Base-by-base conservation (phyloP, 2,888 invertebrate genomes). In the Parnassius apollo region DNA sequence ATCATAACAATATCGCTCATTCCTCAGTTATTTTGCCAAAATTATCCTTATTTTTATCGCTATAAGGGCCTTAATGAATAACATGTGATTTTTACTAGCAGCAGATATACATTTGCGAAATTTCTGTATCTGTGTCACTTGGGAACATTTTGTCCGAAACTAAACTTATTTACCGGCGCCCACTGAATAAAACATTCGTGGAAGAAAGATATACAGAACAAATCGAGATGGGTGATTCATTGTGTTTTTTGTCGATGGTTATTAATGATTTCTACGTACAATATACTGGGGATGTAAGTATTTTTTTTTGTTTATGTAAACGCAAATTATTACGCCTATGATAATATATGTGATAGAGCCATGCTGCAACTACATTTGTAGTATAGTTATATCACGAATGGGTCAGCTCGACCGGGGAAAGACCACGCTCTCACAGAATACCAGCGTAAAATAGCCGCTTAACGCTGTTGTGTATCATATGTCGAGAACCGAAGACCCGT, bases 141-240 rank as follows among this genome's bases (percentile, higher is more conserved):
- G 91, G 90, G 91, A 91, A 77, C 81, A 80, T 90, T 91, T 90
- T 88, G 90, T 90, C 86, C 89, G 86, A 89, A 87, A 83, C 80
- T 83, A 79, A 86, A 88, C 87, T 88, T 91, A 87, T 90, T 91
- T 90, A 88, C 82, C 81, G 80, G 70, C 70, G 71, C 68, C 69
- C 71, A 71, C 70, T 75, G 75, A 75, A 75, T 74, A 75, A 75
- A 71, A 74, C 87, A 91, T 91, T 81, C 83, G 78, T 68, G 69
- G 71, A 81, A 83, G 71, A 74, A 71, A 69, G 68, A 72, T 71
- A 69, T 72, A 71, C 64, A 68, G 61, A 66, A 61, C 64, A 61
- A 59, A 69, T 66, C 65, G 69, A 67, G 65, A 73, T 69, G 76
- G 74, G 78, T 78, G 80, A 82, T 82, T 81, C 77, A 78, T 80